Evolutionary conservation across 1,140 invertebrate species (phyloP).

Genomic region (Spodoptera frugiperda): DNA sequence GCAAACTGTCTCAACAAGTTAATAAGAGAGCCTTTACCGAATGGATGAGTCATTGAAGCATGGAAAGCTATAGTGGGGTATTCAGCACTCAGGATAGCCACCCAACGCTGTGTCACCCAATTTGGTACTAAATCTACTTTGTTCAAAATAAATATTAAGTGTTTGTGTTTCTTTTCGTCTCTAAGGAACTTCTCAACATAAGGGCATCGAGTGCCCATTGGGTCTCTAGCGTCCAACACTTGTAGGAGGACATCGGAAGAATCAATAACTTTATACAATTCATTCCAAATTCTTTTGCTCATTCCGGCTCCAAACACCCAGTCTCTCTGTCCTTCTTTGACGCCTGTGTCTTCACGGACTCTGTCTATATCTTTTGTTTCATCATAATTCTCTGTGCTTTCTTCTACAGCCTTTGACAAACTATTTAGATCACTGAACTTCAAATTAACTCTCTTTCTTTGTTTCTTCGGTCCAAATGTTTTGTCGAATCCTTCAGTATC

Average conservation of each 20-base stretch:
- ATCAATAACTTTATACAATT: constrained; percentile 99
- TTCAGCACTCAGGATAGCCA: constrained; percentile 96
- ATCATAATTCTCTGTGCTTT: constrained; percentile 92
- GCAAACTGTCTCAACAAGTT: constrained; percentile 98
- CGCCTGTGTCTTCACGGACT: constrained; percentile 92
- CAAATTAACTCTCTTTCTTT: constrained; percentile 96
- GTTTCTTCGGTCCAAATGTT: constrained; percentile 98
- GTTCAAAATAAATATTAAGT: constrained; percentile 97
- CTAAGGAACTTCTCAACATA: constrained; percentile 96
- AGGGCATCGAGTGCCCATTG: constrained; percentile 96
- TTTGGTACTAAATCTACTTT: constrained; percentile 98
- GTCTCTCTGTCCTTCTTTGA: constrained; percentile 91
- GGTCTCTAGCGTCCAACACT: constrained; percentile 97
- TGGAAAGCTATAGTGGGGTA: constrained; percentile 99
- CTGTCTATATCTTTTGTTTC: constrained; percentile 93
- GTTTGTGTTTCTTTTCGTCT: constrained; percentile 97
- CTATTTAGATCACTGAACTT: constrained; percentile 90
- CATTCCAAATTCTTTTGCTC: constrained; percentile 99
- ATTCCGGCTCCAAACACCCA: constrained; percentile 97
- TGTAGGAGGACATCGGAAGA: constrained; percentile 99
- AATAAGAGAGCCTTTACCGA: constrained; percentile 99
- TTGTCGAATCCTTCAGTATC: constrained; percentile 98
- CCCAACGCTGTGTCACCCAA: constrained; percentile 99
- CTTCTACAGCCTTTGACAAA: constrained; percentile 90
- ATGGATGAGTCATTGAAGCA: constrained; percentile 98